phyloP scores from a whole-genome alignment of 2,113 vertebrate genomes.

The Struthio camelus region DNA sequence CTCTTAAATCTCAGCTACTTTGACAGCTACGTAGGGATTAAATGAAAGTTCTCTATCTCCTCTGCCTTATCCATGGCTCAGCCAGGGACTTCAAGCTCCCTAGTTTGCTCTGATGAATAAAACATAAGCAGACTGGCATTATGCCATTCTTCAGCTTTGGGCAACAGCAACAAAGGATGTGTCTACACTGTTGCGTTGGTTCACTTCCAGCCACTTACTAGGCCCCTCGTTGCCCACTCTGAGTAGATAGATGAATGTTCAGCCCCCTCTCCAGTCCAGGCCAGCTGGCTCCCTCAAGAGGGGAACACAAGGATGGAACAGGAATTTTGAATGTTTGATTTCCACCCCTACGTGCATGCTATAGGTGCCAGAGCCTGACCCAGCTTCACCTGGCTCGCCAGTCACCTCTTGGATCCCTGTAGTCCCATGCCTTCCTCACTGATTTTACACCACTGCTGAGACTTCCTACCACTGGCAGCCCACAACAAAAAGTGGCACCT shows the following conservation, averaged over 20 bases:
- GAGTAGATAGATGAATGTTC: not conserved
- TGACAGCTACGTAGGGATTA: not conserved
- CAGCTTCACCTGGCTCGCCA: not conserved
- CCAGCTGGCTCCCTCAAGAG: not conserved
- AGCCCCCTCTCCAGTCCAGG: not conserved
- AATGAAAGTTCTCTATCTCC: not conserved
- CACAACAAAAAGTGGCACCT: not conserved
- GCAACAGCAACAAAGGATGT: not conserved
- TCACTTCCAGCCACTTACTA: not conserved
- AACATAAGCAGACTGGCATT: not conserved
- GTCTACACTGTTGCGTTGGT: not conserved
- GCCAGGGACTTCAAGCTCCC: not conserved
- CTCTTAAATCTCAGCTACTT: not conserved
- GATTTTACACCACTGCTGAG: not conserved
- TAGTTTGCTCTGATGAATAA: not conserved
- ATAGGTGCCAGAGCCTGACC: not conserved
- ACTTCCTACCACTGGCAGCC: not conserved
- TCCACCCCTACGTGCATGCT: not conserved
- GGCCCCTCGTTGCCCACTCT: not conserved
- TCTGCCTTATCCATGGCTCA: not conserved
- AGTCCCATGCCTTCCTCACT: not conserved
- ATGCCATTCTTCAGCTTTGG: not conserved
- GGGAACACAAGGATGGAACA: not conserved
- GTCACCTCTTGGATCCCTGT: not conserved
- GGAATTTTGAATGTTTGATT: not conserved